phyloP scores from a whole-genome alignment of 1,140 invertebrate genomes.

The Drosophila obscura region DNA sequence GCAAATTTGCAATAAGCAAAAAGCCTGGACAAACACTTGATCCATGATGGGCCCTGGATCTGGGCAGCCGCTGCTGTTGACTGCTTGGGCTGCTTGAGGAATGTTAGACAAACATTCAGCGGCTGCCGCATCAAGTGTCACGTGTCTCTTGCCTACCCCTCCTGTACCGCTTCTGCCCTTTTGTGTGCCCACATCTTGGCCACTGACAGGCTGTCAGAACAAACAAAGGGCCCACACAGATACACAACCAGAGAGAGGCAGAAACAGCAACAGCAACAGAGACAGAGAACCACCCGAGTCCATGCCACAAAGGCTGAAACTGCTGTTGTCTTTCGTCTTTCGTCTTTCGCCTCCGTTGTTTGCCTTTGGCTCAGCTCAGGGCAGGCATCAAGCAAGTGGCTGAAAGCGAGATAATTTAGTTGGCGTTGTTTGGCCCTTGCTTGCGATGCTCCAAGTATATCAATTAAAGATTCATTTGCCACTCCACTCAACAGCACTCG shows the following conservation, averaged over 20 bases:
- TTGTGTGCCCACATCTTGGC: conserved; percentile 74
- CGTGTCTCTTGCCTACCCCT: conserved; percentile 44
- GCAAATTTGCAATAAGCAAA: conserved; percentile 62
- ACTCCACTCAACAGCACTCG: not conserved
- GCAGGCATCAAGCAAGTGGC: conserved; percentile 51
- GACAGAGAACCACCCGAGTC: not conserved
- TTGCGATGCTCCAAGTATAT: conserved; percentile 5
- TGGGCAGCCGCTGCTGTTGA: conserved; percentile 16
- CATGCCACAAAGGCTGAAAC: not conserved
- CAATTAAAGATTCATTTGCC: conserved; percentile 39
- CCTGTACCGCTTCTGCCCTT: conserved; percentile 12
- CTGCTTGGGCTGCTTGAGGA: conserved; percentile 31
- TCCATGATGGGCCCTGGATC: not conserved
- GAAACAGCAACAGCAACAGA: no score
- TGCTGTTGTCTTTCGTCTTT: conserved; percentile 7
- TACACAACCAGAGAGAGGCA: conserved; percentile 1
- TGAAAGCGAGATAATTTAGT: conserved; percentile 36
- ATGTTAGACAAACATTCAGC: conserved; percentile 36
- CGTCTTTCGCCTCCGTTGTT: conserved; percentile 31
- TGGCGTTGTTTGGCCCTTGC: not conserved
- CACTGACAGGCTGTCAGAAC: conserved; percentile 67
- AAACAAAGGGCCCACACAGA: conserved; percentile 64
- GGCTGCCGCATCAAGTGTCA: conserved; percentile 61
- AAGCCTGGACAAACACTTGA: conserved; percentile 55
- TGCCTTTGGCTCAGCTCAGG: conserved; percentile 43